phyloP scores from a whole-genome alignment of 1,140 invertebrate species.

The Philopotamus ludificatus region DNA sequence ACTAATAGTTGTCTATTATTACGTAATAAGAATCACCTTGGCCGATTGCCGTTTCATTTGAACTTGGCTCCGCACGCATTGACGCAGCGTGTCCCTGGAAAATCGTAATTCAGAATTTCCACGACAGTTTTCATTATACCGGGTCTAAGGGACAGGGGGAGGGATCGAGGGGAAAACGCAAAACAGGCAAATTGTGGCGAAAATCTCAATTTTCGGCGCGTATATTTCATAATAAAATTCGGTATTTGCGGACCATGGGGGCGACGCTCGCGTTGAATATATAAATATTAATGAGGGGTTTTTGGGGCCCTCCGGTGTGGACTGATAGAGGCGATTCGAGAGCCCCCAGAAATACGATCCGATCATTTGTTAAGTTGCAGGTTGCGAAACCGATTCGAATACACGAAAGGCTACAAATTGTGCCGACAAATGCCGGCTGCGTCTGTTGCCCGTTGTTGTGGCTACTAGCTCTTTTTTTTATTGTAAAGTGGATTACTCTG shows the following conservation, averaged over 20 bases:
- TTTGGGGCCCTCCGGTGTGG: neutral
- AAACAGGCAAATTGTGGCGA: conserved; percentile 25
- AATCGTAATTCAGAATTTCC: conserved; percentile 23
- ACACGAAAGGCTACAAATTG: neutral
- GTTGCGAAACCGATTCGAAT: neutral
- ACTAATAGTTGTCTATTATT: too few relatives aligned
- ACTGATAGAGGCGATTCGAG: neutral
- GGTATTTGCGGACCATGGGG: conserved; percentile 17
- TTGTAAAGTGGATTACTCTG: too few relatives aligned
- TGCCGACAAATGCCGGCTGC: conserved; percentile 10
- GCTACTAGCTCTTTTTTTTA: neutral
- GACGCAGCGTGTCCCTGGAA: neutral
- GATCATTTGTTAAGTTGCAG: conserved; percentile 25
- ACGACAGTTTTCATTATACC: conserved; percentile 26
- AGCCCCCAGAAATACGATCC: conserved; percentile 5
- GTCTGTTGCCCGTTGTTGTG: neutral
- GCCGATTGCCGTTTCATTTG: too few relatives aligned
- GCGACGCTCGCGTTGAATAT: neutral
- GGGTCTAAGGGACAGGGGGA: too few relatives aligned
- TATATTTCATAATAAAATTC: conserved; percentile 32
- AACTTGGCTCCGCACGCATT: too few relatives aligned
- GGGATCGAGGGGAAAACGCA: conserved; percentile 22
- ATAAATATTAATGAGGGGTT: conserved; percentile 31
- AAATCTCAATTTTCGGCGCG: conserved; percentile 22
- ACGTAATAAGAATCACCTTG: too few relatives aligned